Conservation (phyloP, 2,888 invertebrate genomes). For the Synergus gifuensis region DNA sequence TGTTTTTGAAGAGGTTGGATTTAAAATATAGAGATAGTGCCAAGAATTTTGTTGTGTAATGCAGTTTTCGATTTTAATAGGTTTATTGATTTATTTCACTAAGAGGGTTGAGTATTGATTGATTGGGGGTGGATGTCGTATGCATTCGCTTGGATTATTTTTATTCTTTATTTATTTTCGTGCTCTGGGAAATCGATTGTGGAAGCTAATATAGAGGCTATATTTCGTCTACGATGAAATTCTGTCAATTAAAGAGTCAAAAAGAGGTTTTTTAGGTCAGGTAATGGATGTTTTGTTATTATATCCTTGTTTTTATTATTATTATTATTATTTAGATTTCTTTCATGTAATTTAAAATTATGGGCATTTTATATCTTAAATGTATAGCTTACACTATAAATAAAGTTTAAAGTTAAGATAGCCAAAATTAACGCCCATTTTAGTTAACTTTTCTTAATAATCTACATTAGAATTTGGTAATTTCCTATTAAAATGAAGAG, state of each 20-base stretch:
- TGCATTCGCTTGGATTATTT: not conserved
- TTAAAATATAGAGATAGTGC: not conserved
- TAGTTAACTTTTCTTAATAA: too few species aligned
- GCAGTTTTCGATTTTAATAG: not conserved
- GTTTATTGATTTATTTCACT: constrained; percentile 32
- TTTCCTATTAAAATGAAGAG: too few species aligned
- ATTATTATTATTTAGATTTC: too few species aligned
- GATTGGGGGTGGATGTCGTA: constrained; percentile 9
- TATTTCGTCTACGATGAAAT: not conserved
- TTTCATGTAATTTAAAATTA: too few species aligned
- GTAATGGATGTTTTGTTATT: too few species aligned
- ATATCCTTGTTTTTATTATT: too few species aligned
- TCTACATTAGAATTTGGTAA: too few species aligned
- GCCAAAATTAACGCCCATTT: too few species aligned
- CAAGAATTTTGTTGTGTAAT: not conserved
- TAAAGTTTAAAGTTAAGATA: too few species aligned
- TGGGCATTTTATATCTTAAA: too few species aligned
- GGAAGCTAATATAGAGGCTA: not conserved
- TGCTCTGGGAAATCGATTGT: not conserved
- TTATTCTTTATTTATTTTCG: not conserved
- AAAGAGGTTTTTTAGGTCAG: too few species aligned
- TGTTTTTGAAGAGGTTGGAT: not conserved
- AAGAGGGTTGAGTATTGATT: constrained; percentile 11
- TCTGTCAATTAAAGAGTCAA: not conserved
- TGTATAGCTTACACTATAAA: too few species aligned